Conservation (phyloP, 2,113 vertebrate species). For the Entomyzon cyanotis region DNA sequence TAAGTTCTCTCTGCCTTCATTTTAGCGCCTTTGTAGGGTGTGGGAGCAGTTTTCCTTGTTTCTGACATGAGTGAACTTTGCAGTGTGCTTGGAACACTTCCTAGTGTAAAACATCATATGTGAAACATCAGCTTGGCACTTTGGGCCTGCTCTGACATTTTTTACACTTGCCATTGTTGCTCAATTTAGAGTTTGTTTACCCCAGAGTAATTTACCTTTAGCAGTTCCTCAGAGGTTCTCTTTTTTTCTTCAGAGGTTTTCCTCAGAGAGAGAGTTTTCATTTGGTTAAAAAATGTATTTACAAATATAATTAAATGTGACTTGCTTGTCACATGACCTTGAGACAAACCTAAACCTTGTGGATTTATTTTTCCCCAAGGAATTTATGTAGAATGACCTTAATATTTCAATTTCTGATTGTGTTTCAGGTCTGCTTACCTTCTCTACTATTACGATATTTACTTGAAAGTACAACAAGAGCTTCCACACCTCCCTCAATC, state of each 20-base stretch:
- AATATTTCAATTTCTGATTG: background rate
- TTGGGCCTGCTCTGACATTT: background rate
- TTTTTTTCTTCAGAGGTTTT: background rate
- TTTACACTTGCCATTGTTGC: background rate
- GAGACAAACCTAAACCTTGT: background rate
- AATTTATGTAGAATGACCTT: background rate
- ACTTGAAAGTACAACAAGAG: conserved; percentile 92
- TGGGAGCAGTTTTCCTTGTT: background rate
- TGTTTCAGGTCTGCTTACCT: conserved; percentile 91
- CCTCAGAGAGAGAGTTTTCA: background rate
- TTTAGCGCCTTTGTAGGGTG: background rate
- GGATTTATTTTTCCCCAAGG: background rate
- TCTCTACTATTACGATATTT: conserved; percentile 96
- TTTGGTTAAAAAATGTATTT: background rate
- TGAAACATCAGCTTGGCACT: background rate
- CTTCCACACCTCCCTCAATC: conserved; percentile 92
- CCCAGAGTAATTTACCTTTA: background rate
- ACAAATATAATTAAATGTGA: background rate
- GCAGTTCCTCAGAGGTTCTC: background rate
- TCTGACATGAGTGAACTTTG: background rate
- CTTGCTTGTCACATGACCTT: background rate
- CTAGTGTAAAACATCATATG: rapidly evolving
- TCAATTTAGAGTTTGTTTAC: background rate
- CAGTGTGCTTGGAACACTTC: background rate
- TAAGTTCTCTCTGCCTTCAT: conserved; percentile 39